These are phyloP conservation scores for Sminthurides bifidus DNA, from an alignment of 1,140 invertebrate species.

Conservation along the genomic window DNA sequence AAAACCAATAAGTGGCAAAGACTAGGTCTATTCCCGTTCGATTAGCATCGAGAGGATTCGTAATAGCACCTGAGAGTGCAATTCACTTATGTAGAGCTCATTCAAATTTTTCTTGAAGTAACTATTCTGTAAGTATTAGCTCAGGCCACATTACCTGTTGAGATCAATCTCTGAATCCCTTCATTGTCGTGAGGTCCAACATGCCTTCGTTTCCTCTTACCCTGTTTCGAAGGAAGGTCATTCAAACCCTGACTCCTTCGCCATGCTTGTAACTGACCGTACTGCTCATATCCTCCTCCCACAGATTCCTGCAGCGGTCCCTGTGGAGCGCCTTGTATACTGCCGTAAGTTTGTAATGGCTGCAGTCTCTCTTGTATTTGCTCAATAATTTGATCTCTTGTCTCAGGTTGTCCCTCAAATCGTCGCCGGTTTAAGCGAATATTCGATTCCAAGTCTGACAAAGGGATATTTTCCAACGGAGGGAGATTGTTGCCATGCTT, in stretches of 20 bases:
- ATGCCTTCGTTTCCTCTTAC: conserved; percentile 22
- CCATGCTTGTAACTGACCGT: not conserved
- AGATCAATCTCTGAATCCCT: conserved; percentile 31
- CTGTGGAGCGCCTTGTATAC: no score
- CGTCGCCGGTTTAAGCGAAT: conserved; percentile 17
- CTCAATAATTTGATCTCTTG: not conserved
- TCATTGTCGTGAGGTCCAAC: conserved; percentile 31
- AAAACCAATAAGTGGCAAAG: conserved; percentile 46
- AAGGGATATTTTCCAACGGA: not conserved
- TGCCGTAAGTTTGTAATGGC: not conserved
- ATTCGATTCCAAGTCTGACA: not conserved
- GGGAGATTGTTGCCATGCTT: conserved; percentile 25
- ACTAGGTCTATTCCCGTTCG: conserved; percentile 39
- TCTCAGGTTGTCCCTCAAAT: not conserved
- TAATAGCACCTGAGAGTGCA: conserved; percentile 36
- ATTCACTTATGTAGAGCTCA: not conserved
- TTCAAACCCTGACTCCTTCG: not conserved
- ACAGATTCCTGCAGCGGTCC: not conserved
- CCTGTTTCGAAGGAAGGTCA: not conserved
- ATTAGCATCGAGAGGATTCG: conserved; percentile 35
- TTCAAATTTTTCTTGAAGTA: not conserved
- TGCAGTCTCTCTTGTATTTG: not conserved
- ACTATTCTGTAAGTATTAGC: not conserved
- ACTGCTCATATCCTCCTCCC: not conserved
- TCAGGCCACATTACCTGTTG: conserved; percentile 25